Evolutionary conservation across 30 jellyfish, hydroid and myxozoan species (phyloP), one percentile per base, ranked within the genome.

Genomic region (Catostylus mosaicus): DNA sequence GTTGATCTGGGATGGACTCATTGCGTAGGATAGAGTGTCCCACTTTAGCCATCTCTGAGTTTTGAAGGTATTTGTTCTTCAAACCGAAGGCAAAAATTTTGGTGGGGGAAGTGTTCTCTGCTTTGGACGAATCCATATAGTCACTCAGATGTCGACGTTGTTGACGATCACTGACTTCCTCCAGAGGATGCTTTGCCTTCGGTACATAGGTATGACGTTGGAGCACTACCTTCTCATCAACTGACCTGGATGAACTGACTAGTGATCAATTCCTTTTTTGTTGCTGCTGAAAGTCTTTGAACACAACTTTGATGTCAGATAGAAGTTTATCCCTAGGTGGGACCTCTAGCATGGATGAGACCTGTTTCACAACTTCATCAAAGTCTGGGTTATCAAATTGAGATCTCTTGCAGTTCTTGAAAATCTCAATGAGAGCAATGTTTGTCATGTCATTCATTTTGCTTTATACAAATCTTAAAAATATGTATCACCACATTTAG

Each of bases 151-250:
- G 70, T 5, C 70, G 70, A 57, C 70, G 70, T 57, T 57, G 70
- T 57, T 57, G 70, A 29, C 70, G 70, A 29, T 57, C 70, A 57
- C 70, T 20, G 23, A 57, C 70, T 57, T 57, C 70, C 23, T 57
- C 23, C 9, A 57, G 70, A 20, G 70, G 70, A 20, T n/a, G 70
- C 23, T 57, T 57, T 11, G 40, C 47, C 75, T 63, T 63, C 51
- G 7, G 47, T 3, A 22, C 75, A 29, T 29, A 63, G 47, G 7
- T 63, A 2, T 29, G 23, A 30, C 75, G 75, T 27, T 27, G 75
- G 43, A 19, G 74, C 32, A 23, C 16, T 3, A 62, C 16, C 16
- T 62, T 3, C 40, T 62, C 43, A 19, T 62, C 74, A 4, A 30
- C 24, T 18, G 14, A 10, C 63, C 24, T 50, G 20, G 27, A 4